Percentiles rank a stretch among this genome's conserved stretches.
phyloP scores from a whole-genome alignment of 2,888 invertebrate species.

The Oscheius sp. region DNA sequence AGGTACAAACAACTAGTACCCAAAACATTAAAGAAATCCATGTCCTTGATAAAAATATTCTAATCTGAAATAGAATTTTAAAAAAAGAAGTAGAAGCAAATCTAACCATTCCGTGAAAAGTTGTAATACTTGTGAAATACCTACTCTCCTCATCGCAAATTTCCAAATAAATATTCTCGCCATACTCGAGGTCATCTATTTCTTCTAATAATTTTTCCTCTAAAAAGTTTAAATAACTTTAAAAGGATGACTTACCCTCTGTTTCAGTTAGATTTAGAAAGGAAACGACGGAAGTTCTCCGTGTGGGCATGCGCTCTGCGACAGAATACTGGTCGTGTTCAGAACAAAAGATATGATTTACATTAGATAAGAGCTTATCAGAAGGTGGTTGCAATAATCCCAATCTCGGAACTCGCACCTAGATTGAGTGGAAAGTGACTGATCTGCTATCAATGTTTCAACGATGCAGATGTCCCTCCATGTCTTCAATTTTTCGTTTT shows the following conservation, averaged over 20 bases:
- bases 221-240: neutral
- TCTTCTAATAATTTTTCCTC: slow-evolving; percentile 2
- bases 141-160: slow-evolving; percentile 38
- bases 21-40: slow-evolving; percentile 59
- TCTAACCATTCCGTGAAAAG: slow-evolving; percentile 54
- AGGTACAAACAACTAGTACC: slow-evolving; percentile 56
- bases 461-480: no score
- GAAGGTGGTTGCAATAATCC: slow-evolving; percentile 15
- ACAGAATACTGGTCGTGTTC: slow-evolving; percentile 22
- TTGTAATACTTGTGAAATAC: slow-evolving; percentile 44
- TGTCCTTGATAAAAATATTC: slow-evolving; percentile 53
- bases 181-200: slow-evolving; percentile 4
- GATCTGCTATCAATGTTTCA: no score
- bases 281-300: slow-evolving; percentile 10
- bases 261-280: slow-evolving; percentile 3
- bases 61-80: slow-evolving; percentile 33
- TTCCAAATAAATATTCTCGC: slow-evolving; percentile 26
- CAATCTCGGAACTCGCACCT: slow-evolving; percentile 4
- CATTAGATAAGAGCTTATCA: slow-evolving; percentile 23
- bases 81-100: no score
- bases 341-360: slow-evolving; percentile 17
- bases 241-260: neutral
- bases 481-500: no score
- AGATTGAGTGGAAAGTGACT: no score
- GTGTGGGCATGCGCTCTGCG: slow-evolving; percentile 9